A percentile compares a stretch with the other conserved stretches of the same genome.
Conservation (phyloP, 1,140 invertebrate species). For the Pantala flavescens region DNA sequence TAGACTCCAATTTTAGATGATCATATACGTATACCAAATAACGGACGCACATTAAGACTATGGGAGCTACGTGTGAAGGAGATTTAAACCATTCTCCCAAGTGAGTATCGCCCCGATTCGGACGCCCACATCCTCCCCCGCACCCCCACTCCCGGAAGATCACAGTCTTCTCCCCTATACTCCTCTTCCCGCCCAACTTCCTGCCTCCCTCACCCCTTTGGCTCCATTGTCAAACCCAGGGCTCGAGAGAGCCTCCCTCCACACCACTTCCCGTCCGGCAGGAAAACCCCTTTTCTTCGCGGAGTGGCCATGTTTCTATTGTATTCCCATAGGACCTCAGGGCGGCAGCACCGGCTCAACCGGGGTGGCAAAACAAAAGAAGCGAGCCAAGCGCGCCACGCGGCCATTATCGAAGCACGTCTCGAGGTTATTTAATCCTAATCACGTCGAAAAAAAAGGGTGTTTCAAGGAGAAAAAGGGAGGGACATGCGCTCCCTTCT, state of each 20-base stretch:
- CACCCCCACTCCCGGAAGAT: not conserved
- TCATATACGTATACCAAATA: too few relatives aligned
- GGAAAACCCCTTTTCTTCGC: not conserved
- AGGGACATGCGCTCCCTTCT: not conserved
- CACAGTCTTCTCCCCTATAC: not conserved
- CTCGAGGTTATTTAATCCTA: conserved; percentile 6
- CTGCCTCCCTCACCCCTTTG: not conserved
- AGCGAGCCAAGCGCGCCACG: not conserved
- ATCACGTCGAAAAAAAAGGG: not conserved
- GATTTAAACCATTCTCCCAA: too few relatives aligned
- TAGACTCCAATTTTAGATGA: too few relatives aligned
- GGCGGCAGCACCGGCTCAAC: not conserved
- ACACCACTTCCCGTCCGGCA: not conserved
- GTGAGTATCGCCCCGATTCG: too few relatives aligned
- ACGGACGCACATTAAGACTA: too few relatives aligned
- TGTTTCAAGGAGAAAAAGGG: not conserved
- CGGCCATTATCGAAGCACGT: not conserved
- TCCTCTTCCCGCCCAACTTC: not conserved
- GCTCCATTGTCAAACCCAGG: not conserved
- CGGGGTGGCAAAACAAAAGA: not conserved
- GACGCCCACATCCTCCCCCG: not conserved
- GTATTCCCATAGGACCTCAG: not conserved
- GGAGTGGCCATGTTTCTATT: not conserved
- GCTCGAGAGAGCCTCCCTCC: not conserved
- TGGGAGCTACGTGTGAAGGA: too few relatives aligned